phyloP scores from a whole-genome alignment of 2,888 invertebrate species.

The Latrodectus elegans region DNA sequence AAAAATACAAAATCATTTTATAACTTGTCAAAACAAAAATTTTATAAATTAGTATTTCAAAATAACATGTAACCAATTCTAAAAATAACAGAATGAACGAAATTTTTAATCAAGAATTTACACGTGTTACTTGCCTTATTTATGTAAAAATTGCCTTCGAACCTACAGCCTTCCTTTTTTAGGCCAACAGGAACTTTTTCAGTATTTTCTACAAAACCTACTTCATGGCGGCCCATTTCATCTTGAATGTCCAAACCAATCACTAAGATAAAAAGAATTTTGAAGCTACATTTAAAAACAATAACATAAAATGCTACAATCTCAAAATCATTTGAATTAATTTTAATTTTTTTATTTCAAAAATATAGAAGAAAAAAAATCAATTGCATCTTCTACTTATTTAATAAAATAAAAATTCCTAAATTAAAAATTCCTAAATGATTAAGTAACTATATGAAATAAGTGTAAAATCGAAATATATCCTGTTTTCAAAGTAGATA shows the following conservation, averaged over 20 bases:
- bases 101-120: not conserved
- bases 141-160: slow-evolving; percentile 75
- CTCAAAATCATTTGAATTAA: not conserved
- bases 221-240: slow-evolving; percentile 80
- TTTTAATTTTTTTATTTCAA: not conserved
- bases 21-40: not conserved
- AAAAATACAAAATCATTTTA: no score
- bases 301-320: not conserved
- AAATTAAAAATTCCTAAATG: no score
- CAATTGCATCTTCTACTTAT: no score
- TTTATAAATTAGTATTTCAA: not conserved
- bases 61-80: no score
- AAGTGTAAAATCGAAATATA: no score
- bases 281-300: not conserved
- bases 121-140: slow-evolving; percentile 74
- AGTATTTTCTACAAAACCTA: slow-evolving; percentile 79
- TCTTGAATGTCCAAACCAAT: slow-evolving; percentile 79
- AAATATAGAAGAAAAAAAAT: no score
- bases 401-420: no score
- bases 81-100: not conserved
- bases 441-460: no score
- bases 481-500: no score
- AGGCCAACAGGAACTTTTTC: slow-evolving; percentile 75
- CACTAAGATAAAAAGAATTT: slow-evolving; percentile 73
- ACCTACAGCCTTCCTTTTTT: slow-evolving; percentile 76